phyloP scores from a whole-genome alignment of 2,797 vertebrate genomes.

The Lepilemur septentrionalis region DNA sequence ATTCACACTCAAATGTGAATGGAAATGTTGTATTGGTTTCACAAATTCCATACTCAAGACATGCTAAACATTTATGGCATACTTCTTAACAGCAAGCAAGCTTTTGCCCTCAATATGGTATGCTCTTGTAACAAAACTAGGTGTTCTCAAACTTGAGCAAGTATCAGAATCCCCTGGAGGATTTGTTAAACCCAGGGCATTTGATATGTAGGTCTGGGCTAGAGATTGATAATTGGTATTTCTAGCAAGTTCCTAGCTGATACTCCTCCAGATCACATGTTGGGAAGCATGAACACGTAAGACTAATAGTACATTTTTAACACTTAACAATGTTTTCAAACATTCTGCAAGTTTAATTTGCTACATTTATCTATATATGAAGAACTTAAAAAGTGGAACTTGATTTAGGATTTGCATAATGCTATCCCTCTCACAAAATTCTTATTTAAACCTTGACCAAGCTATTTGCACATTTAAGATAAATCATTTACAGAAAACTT shows the following conservation, averaged over 20 bases:
- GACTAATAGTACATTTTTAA: background rate
- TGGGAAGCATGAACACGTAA: background rate
- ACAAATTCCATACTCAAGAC: background rate
- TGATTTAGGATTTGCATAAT: background rate
- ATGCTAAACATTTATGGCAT: background rate
- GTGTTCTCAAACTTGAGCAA: background rate
- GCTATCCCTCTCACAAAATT: background rate
- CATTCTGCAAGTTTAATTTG: background rate
- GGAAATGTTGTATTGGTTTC: background rate
- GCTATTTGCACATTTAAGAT: conserved; percentile 34
- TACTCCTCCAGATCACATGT: background rate
- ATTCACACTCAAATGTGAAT: background rate
- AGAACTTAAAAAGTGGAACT: background rate
- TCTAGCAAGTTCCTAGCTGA: background rate
- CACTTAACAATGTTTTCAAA: background rate
- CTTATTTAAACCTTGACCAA: conserved; percentile 53
- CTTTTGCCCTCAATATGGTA: background rate
- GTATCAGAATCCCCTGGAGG: background rate
- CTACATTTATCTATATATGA: background rate
- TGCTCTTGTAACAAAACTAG: accelerated
- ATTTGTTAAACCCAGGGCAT: background rate
- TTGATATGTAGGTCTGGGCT: background rate
- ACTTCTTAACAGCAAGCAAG: background rate
- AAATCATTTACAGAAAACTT: conserved; percentile 53
- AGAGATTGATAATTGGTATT: background rate